Base-by-base conservation (phyloP, 2,113 vertebrate genomes). In the Hypomesus transpacificus region DNA sequence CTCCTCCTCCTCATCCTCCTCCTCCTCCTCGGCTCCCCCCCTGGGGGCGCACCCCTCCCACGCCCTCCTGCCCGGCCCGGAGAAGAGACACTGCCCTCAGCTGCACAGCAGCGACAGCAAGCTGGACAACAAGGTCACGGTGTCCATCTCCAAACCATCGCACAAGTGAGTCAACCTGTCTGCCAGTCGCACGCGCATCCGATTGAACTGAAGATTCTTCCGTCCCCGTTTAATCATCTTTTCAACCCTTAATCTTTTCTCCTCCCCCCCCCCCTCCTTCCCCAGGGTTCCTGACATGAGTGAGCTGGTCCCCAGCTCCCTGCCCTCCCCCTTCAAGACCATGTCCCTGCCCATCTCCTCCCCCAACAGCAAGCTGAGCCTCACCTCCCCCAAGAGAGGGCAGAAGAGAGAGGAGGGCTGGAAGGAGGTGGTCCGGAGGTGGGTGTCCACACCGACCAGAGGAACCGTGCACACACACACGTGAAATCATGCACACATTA, bases 351-450 rank as follows among this genome's bases (percentile, higher is more conserved):
- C 97, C 21, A 80, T 98, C 86, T 90, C 85, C 66, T 95, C 95
- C 78, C 93, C 96, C 84, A 98, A 92, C 84, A 93, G 93, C 82
- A 99, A 99, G 79, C 90, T 98, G 87, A 98, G 95, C 88, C 91
- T 97, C 82, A 96, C 95, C 69, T 98, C 96, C 82, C 97, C 97
- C 56, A 99, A 99, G 87, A 94, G 96, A 90, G 94, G 94, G 65
- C 96, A 95, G 79, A 98, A 98, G 84, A 94, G 97, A 93, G 97
- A 99, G 92, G 97, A 99, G 80, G 97, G 97, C 13, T 99, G 97
- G 97, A 99, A 99, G 89, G 97, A 99, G 87, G 97, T 99, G 22
- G 96, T 99, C 70, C 93, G 97, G 88, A 94, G 97, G 97, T 96
- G 85, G 87, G 84, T 81, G 60, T 61, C 56, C 20, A 26, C 18